A percentile compares a stretch with the other conserved stretches of the same genome.
phyloP scores from a whole-genome alignment of 1,140 invertebrate species.

The Stegodyphus dumicola region DNA sequence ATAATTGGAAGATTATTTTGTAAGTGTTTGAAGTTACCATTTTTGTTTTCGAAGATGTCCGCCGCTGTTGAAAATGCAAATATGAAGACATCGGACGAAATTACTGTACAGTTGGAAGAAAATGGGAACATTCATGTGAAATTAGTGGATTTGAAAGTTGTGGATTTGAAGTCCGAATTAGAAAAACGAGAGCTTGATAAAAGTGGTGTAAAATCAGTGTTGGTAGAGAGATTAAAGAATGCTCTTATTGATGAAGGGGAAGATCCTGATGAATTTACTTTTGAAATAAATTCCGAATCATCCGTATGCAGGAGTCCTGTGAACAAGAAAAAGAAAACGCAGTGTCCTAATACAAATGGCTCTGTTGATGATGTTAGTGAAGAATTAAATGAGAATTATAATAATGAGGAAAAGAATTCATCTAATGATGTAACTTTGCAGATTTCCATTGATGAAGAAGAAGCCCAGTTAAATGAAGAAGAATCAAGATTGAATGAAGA shows the following conservation, averaged over 20 bases:
- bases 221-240: constrained; percentile 81
- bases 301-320: not conserved
- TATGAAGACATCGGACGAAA: too few relatives aligned
- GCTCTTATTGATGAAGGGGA: constrained; percentile 81
- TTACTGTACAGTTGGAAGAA: too few relatives aligned
- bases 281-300: constrained; percentile 69
- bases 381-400: not conserved
- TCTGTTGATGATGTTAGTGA: not conserved
- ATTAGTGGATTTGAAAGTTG: constrained; percentile 85
- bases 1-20: too few relatives aligned
- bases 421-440: not conserved
- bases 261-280: constrained; percentile 80
- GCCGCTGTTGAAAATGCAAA: too few relatives aligned
- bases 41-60: too few relatives aligned
- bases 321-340: not conserved
- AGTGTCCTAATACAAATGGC: not conserved
- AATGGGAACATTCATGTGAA: constrained; percentile 67
- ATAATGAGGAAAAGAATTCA: not conserved
- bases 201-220: constrained; percentile 85
- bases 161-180: constrained; percentile 86
- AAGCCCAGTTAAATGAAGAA: not conserved
- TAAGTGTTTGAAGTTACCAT: too few relatives aligned
- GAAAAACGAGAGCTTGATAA: constrained; percentile 90
- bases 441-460: constrained; percentile 6
- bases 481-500: not conserved